phyloP scores from a whole-genome alignment of 2,797 vertebrate genomes.

The Morelia viridis region DNA sequence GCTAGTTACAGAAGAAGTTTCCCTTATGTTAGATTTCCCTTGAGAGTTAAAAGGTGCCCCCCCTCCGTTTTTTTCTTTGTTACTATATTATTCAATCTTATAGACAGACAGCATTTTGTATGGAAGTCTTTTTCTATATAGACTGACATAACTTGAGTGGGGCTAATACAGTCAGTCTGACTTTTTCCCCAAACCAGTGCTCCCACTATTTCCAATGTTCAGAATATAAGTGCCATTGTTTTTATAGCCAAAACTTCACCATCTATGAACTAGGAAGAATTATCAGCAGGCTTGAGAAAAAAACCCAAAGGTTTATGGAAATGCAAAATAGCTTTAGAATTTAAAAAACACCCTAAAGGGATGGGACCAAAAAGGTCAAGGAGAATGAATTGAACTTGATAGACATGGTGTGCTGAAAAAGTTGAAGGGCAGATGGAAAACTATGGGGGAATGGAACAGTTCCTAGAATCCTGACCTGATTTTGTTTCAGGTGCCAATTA shows the following conservation, averaged over 20 bases:
- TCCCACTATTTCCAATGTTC: neutral
- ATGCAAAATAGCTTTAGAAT: neutral
- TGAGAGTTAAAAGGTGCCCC: neutral
- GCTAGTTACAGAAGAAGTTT: neutral
- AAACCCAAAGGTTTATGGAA: neutral
- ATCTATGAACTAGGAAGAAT: neutral
- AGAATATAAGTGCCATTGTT: neutral
- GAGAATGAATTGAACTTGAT: neutral
- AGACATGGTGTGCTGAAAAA: neutral
- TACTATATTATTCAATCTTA: slow-evolving; percentile 2
- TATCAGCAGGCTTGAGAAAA: neutral
- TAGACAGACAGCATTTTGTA: neutral
- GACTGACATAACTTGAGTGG: neutral
- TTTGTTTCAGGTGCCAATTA: neutral
- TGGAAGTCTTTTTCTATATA: neutral
- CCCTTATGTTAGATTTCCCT: slow-evolving; percentile 17
- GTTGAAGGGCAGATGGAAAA: neutral
- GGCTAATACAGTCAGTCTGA: neutral
- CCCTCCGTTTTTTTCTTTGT: neutral
- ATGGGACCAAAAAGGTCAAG: neutral
- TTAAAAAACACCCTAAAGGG: neutral
- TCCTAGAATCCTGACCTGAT: neutral
- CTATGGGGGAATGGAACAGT: neutral
- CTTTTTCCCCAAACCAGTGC: neutral
- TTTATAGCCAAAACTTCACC: neutral